These are phyloP conservation scores for Ophiodon elongatus DNA, from an alignment of 2,113 vertebrate genomes.

Conservation along the genomic window DNA sequence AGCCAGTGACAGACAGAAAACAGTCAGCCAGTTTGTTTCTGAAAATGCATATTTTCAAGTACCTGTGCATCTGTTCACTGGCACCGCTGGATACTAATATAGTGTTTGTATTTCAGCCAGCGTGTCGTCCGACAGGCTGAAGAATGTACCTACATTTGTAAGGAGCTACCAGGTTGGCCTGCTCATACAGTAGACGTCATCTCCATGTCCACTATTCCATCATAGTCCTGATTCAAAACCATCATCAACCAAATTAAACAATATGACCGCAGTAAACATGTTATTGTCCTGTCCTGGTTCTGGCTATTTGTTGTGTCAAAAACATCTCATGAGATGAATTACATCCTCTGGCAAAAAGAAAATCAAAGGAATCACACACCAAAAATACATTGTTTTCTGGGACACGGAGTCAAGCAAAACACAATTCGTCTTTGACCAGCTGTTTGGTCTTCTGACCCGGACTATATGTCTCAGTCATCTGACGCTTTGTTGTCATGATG, in stretches of 20 bases:
- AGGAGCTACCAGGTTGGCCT: neutral
- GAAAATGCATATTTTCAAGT: slow-evolving; percentile 59
- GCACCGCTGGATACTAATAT: slow-evolving; percentile 25
- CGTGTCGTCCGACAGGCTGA: slow-evolving; percentile 6
- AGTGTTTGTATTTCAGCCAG: slow-evolving; percentile 41
- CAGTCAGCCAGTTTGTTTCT: slow-evolving; percentile 59
- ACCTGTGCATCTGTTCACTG: slow-evolving; percentile 49
- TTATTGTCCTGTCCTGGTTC: neutral
- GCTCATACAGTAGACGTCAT: neutral
- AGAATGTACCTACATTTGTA: slow-evolving; percentile 11
- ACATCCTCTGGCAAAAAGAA: slow-evolving; percentile 1
- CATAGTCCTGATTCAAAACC: neutral
- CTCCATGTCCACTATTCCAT: slow-evolving; percentile 5
- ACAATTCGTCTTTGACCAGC: slow-evolving; percentile 40
- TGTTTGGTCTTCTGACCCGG: slow-evolving; percentile 29
- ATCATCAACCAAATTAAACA: neutral
- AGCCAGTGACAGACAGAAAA: slow-evolving; percentile 57
- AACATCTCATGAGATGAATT: slow-evolving; percentile 5
- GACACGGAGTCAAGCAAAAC: slow-evolving; percentile 4
- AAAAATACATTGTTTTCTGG: neutral
- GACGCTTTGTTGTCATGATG: slow-evolving; percentile 41
- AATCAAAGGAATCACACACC: neutral
- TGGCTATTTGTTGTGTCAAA: no score
- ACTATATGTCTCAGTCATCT: slow-evolving; percentile 51
- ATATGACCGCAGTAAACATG: neutral